Evolutionary conservation across 2,113 vertebrate genomes (phyloP).

Genomic region (Alligator sinensis): DNA sequence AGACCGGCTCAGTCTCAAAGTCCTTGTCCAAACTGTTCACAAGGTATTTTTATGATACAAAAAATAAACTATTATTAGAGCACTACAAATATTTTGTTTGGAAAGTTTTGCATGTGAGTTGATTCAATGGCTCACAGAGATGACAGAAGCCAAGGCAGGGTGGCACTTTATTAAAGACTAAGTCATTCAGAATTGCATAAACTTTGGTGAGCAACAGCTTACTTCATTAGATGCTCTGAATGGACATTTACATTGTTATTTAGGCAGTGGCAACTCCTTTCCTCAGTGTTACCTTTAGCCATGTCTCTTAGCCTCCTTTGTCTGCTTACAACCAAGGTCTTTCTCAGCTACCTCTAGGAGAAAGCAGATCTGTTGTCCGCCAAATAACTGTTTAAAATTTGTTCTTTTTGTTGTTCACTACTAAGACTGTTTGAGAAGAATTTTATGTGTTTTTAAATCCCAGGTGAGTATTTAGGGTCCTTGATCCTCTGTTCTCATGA

Average conservation of each 20-base stretch:
- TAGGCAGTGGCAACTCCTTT: not conserved
- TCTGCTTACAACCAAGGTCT: not conserved
- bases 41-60: not conserved
- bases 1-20: not conserved
- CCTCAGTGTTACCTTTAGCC: not conserved
- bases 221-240: not conserved
- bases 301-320: not conserved
- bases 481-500: constrained; percentile 9
- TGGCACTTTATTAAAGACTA: too few species aligned
- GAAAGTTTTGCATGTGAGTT: not conserved
- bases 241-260: not conserved
- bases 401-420: constrained; percentile 15
- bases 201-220: too few species aligned
- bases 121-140: not conserved
- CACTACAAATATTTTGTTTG: not conserved
- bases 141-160: too few species aligned
- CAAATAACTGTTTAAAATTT: not conserved
- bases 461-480: not conserved
- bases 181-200: too few species aligned
- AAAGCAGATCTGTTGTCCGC: not conserved
- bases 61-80: not conserved
- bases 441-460: not conserved
- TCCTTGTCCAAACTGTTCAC: not conserved
- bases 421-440: not conserved
- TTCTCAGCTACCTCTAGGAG: not conserved